Base-by-base conservation (phyloP, 92 coral and sea anemone species). In the Epizoanthus fatuus region DNA sequence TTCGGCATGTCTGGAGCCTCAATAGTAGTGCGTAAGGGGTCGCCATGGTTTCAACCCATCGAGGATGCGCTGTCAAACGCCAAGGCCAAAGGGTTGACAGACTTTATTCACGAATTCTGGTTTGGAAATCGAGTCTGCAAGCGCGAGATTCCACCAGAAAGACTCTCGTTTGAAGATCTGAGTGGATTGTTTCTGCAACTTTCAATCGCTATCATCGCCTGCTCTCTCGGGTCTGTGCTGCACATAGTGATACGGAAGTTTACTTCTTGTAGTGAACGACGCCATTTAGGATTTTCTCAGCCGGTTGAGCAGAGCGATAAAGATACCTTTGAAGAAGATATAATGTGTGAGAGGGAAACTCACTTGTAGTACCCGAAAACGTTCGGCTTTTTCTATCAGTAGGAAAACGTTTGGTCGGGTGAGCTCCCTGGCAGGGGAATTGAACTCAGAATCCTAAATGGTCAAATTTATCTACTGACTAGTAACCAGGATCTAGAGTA, bases 1-100 rank as follows among this genome's bases (percentile, higher is more conserved):
- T 92, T 94, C 75, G 98, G 96, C 0, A 94, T 94, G 98, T 94
- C 98, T 0, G 98, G 98, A 25, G 94, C 98, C 35, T 89, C 95
- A 4, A 55, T 94, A 7, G 93, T 59, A 2, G 96, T 90, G 52
- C 91, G 78, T 42, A 94, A 94, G 76, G 95, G 91, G 10, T 90
- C 93, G 9, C 98, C 95, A 17, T 79, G 90, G 88, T 92, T 94
- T 77, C 75, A 75, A 7, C 79, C 85, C 10, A 79, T 94, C 38
- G 78, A 86, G 12, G 94, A 87, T 38, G 94, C 89, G 12, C 86
- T 94, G 11, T 87, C 86, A 59, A 86, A 22, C 16, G 84, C 93
- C 5, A 90, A 88, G 60, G 90, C 98, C 10, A 88, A 92, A 63
- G 98, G 93, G 20, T 85, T 94, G 55, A 94, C 98, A 39, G 98